These are phyloP conservation scores for Dryobates pubescens DNA, from an alignment of 2,797 vertebrate species.

Conservation along the genomic window DNA sequence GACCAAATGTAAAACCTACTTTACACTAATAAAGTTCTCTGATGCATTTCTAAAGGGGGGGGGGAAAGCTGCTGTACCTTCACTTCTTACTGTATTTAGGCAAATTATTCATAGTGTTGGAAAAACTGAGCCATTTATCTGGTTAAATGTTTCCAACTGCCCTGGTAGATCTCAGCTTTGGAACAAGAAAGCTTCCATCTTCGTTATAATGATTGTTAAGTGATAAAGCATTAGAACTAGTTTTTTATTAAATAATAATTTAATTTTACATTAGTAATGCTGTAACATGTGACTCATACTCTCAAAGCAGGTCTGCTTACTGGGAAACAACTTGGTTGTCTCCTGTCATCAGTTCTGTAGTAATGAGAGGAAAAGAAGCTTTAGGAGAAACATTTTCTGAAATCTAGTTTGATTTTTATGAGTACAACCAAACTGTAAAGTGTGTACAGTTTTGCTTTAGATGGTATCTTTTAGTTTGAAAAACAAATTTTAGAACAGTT, in stretches of 20 bases:
- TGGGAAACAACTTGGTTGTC: neutral
- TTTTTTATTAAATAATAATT: constrained; percentile 9
- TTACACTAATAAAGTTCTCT: constrained; percentile 42
- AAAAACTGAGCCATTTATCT: constrained; percentile 45
- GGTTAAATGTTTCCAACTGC: constrained; percentile 33
- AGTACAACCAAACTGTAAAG: neutral
- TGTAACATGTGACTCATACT: neutral
- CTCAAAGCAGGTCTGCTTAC: neutral
- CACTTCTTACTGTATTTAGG: neutral
- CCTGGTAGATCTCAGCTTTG: constrained; percentile 37
- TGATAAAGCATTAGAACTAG: neutral
- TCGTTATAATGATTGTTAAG: neutral
- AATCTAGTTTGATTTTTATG: constrained; percentile 1
- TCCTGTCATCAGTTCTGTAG: neutral
- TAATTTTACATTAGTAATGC: neutral
- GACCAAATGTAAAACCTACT: constrained; percentile 73
- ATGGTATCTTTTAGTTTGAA: neutral
- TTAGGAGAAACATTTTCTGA: constrained; percentile 1
- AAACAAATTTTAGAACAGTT: neutral
- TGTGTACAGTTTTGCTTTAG: constrained; percentile 9
- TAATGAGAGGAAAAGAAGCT: neutral
- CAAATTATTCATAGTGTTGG: constrained; percentile 16
- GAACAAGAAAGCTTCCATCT: constrained; percentile 12
- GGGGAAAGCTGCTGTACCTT: constrained; percentile 12
- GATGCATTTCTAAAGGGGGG: neutral